Conservation (phyloP, 2,797 vertebrate genomes). For the Lerista edwardsae region DNA sequence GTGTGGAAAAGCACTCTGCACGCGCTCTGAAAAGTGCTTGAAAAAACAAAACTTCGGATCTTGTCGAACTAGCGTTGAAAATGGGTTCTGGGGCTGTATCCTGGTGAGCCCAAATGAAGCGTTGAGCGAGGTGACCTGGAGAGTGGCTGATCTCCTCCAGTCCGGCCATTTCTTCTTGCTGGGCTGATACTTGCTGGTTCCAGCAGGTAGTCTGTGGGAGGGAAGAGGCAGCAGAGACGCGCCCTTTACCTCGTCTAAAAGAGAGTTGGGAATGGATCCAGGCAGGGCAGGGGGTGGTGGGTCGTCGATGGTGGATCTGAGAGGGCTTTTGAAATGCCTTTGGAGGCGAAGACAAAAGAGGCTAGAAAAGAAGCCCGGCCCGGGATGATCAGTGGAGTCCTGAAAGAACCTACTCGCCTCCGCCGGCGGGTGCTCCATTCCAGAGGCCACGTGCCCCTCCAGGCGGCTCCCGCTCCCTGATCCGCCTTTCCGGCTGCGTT, state of each 20-base stretch:
- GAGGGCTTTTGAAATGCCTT: background rate
- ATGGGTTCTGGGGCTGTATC: background rate
- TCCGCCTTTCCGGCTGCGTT: background rate
- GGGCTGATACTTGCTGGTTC: too few species aligned
- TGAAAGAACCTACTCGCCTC: background rate
- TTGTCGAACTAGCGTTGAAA: background rate
- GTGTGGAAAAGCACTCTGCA: background rate
- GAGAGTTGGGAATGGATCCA: too few species aligned
- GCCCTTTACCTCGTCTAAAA: background rate
- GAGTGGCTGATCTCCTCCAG: background rate
- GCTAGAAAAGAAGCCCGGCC: too few species aligned
- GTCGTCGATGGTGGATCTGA: too few species aligned
- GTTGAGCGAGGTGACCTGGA: background rate
- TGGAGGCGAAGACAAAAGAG: background rate
- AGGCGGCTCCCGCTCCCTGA: background rate
- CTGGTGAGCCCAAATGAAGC: too few species aligned
- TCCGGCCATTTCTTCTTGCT: too few species aligned
- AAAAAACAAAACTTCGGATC: too few species aligned
- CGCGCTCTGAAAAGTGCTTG: too few species aligned
- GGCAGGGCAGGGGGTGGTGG: background rate
- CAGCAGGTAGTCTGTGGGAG: too few species aligned
- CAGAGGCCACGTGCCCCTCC: background rate
- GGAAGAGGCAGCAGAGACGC: too few species aligned
- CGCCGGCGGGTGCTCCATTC: too few species aligned
- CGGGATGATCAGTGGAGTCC: too few species aligned